Conservation (phyloP, 2,113 vertebrate species). For the Rhynchomys soricoides region DNA sequence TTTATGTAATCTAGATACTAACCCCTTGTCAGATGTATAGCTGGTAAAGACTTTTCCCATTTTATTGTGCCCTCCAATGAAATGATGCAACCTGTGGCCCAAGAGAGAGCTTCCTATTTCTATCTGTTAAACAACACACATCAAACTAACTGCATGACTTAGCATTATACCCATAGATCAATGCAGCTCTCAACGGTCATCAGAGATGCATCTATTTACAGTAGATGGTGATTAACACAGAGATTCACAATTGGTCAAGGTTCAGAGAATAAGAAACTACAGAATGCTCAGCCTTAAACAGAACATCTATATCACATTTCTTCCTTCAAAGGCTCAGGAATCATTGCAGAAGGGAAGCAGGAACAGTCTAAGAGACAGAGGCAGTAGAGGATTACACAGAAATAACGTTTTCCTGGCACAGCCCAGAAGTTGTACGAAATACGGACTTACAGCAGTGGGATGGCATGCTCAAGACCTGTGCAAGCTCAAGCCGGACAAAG, state of each 20-base stretch:
- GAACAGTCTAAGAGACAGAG: not conserved
- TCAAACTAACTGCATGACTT: not conserved
- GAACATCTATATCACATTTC: not conserved
- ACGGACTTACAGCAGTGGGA: not conserved
- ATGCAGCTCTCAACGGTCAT: not conserved
- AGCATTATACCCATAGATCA: not conserved
- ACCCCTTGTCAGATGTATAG: not conserved
- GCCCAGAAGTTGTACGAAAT: not conserved
- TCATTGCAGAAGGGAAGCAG: not conserved
- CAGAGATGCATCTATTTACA: not conserved
- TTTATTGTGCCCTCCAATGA: too few relatives aligned
- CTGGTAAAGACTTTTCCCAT: not conserved
- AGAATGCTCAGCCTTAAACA: not conserved
- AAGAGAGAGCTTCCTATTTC: not conserved
- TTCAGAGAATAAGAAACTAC: not conserved
- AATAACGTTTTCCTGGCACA: not conserved
- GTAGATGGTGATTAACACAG: not conserved
- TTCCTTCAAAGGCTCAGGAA: not conserved
- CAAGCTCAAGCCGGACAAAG: not conserved
- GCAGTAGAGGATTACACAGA: not conserved
- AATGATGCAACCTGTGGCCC: too few relatives aligned
- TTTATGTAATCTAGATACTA: not conserved
- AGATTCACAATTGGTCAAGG: not conserved
- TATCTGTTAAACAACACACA: not conserved
- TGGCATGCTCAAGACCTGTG: not conserved